Conservation (phyloP, 2,797 vertebrate genomes). For the Monodelphis domestica region DNA sequence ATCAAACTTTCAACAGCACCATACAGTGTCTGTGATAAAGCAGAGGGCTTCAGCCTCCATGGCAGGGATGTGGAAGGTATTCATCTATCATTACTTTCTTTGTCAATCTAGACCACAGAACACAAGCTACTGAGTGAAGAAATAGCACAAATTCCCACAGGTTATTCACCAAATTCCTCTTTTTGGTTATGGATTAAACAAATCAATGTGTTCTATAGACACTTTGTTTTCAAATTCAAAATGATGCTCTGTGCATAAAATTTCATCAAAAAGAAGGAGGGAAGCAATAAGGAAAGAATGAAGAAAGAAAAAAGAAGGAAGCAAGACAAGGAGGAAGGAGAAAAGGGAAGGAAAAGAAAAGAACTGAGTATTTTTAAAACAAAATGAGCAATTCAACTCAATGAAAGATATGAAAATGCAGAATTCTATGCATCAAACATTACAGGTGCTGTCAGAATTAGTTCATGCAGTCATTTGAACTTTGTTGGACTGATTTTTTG, state of each 20-base stretch:
- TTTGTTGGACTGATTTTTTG: too few relatives aligned
- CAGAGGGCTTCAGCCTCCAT: background rate
- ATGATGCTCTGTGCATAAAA: background rate
- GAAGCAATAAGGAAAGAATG: too few relatives aligned
- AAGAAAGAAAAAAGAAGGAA: conserved; percentile 16
- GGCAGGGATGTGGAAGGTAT: background rate
- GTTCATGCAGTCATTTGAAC: too few relatives aligned
- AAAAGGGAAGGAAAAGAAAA: too few relatives aligned
- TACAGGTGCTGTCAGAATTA: too few relatives aligned
- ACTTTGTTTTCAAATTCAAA: conserved; percentile 33
- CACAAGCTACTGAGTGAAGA: background rate
- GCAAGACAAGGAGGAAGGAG: too few relatives aligned
- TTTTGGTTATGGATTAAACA: background rate
- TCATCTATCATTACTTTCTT: background rate
- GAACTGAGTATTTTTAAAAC: too few relatives aligned
- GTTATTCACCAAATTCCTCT: background rate
- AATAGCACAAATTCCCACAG: fast-evolving
- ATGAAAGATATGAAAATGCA: too few relatives aligned
- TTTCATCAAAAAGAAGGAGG: conserved; percentile 11
- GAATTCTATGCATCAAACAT: too few relatives aligned
- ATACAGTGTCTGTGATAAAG: conserved; percentile 45
- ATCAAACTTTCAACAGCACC: conserved; percentile 28
- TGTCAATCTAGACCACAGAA: conserved; percentile 16
- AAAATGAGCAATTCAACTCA: too few relatives aligned
- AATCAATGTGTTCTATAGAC: background rate